Base-by-base conservation (phyloP, 2,888 invertebrate species). In the Troides oblongomaculatus region DNA sequence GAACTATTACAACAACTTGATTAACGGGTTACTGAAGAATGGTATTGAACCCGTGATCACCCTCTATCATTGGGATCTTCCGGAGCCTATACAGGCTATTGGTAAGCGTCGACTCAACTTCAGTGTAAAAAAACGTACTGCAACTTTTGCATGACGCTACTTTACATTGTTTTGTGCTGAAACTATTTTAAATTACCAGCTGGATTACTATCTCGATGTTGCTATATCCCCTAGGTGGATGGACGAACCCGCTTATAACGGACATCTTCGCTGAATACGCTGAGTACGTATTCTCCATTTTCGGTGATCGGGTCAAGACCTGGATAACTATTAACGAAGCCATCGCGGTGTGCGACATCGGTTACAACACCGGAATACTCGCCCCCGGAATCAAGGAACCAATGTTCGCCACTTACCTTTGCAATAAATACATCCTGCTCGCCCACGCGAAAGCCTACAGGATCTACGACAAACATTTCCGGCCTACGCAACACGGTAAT, bases 1-100 rank as follows among this genome's bases (percentile, higher is more conserved):
- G 21, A 84, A 91, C 23, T 96, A 96, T 83, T 97, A 97, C 83
- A 94, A 94, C 75, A 88, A 94, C 68, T 81, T 97, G 46, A 95
- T 97, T 53, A 88, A 96, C 78, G 94, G 93, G 64, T 87, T 96
- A 10, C 75, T 95, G 30, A 87, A 78, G 36, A 92, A 93, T 60
- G 93, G 92, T 12, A 94, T 96, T 62, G 88, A 93, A 46, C 95
- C 95, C 0, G 81, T 94, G 75, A 87, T 93, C 0, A 94, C 94
- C 0, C 81, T 95, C 14, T 94, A 93, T 75, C 94, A 95, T 71
- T 94, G 93, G 93, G 94, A 95, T 23, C 75, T 94, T 69, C 94
- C 94, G 12, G 90, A 93, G 69, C 81, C 57, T 0, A 63, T 83
- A 0, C 80, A 81, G 68, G 77, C 82, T 62, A 73, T 79, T 56